Conservation (phyloP, 2,113 vertebrate genomes). For the Scomber scombrus region DNA sequence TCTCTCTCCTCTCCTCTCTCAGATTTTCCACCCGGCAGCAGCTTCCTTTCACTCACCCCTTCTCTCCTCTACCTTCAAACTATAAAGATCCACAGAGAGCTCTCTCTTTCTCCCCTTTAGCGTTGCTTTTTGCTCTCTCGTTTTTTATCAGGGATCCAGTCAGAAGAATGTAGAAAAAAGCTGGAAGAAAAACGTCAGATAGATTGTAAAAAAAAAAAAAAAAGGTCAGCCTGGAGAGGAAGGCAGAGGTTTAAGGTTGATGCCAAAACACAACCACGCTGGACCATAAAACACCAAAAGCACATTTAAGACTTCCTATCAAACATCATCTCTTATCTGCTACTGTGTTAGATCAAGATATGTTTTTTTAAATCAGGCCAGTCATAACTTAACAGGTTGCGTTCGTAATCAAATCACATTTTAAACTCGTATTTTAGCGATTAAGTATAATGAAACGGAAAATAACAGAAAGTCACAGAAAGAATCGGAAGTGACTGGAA, state of each 20-base stretch:
- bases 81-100: not conserved
- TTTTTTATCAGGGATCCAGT: not conserved
- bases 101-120: not conserved
- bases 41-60: constrained; percentile 10
- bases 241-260: not conserved
- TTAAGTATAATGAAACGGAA: too few relatives aligned
- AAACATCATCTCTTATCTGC: too few relatives aligned
- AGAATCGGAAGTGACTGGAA: too few relatives aligned
- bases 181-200: too few relatives aligned
- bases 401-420: too few relatives aligned
- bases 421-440: too few relatives aligned
- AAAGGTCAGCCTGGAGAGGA: too few relatives aligned
- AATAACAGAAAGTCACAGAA: too few relatives aligned
- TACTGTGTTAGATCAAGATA: too few relatives aligned
- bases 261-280: not conserved
- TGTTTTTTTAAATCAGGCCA: too few relatives aligned
- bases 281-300: not conserved
- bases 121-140: not conserved
- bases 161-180: not conserved
- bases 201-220: too few relatives aligned
- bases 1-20: constrained; percentile 17
- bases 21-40: not conserved
- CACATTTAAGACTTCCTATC: not conserved
- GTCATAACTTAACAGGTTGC: too few relatives aligned
- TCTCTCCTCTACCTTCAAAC: not conserved